phyloP scores from a whole-genome alignment of 2,113 vertebrate species.

The Nesospiza acunhae region DNA sequence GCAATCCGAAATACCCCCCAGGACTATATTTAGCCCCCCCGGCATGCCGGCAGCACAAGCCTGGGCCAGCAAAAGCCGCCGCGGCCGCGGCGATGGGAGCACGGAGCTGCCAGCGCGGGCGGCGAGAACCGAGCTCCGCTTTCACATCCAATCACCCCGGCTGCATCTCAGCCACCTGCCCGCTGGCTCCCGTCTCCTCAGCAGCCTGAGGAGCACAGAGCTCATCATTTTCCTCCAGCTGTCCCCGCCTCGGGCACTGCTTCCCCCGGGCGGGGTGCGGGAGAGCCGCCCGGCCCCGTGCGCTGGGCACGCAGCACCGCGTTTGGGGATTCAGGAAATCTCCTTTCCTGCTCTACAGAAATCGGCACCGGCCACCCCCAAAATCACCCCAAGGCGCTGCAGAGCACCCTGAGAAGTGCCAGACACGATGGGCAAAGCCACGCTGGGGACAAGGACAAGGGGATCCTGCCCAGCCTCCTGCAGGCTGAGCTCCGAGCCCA shows the following conservation, averaged over 20 bases:
- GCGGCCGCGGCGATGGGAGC: not conserved
- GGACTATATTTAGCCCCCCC: not conserved
- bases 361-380: accelerated
- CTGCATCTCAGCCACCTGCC: constrained; percentile 1
- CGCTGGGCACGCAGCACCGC: accelerated
- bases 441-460: accelerated
- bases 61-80: not conserved
- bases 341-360: accelerated
- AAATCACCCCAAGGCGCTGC: not conserved
- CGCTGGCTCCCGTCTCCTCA: not conserved
- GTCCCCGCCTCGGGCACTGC: not conserved
- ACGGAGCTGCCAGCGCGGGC: not conserved
- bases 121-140: not conserved
- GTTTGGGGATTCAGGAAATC: not conserved
- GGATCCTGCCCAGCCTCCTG: accelerated
- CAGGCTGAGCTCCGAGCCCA: accelerated
- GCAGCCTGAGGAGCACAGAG: not conserved
- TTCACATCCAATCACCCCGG: constrained; percentile 45
- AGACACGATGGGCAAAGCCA: not conserved
- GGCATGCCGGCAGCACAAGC: accelerated
- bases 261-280: not conserved
- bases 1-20: not conserved
- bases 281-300: not conserved
- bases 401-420: accelerated
- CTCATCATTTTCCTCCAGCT: not conserved